Conservation (phyloP, 2,113 vertebrate species). For the Rhagologus leucostigma region DNA sequence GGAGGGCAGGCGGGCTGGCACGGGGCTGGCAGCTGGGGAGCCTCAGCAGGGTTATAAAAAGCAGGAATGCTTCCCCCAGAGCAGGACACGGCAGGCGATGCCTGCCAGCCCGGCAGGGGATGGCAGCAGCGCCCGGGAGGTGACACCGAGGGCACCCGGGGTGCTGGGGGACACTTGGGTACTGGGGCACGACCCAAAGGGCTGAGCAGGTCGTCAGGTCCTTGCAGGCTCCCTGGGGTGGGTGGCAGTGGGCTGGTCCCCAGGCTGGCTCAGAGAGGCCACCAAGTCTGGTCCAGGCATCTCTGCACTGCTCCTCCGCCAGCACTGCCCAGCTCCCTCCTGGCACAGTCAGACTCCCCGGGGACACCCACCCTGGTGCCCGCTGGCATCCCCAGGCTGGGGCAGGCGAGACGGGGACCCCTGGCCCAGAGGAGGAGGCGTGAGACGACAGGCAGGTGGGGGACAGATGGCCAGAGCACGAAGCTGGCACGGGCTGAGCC, state of each 20-base stretch:
- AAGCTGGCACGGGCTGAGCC: background rate
- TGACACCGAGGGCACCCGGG: background rate
- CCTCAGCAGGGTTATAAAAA: conserved; percentile 26
- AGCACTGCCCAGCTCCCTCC: background rate
- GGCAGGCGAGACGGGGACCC: background rate
- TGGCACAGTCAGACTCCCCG: background rate
- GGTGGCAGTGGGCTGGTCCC: background rate
- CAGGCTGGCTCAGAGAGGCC: background rate
- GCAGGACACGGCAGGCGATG: background rate
- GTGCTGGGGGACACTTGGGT: background rate
- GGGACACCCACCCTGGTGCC: background rate
- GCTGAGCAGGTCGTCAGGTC: background rate
- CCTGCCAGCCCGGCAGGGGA: background rate
- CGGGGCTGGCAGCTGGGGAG: background rate
- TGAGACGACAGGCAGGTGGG: background rate
- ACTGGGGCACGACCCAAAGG: background rate
- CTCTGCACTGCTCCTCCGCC: accelerated
- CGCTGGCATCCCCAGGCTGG: background rate
- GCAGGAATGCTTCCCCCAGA: background rate
- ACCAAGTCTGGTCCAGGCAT: background rate
- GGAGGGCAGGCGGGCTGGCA: background rate
- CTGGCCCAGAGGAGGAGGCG: background rate
- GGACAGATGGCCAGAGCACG: background rate
- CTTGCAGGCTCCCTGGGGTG: background rate
- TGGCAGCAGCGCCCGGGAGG: background rate